Evolutionary conservation across 2,888 invertebrate species (phyloP).

Genomic region (Linyphia triangularis): DNA sequence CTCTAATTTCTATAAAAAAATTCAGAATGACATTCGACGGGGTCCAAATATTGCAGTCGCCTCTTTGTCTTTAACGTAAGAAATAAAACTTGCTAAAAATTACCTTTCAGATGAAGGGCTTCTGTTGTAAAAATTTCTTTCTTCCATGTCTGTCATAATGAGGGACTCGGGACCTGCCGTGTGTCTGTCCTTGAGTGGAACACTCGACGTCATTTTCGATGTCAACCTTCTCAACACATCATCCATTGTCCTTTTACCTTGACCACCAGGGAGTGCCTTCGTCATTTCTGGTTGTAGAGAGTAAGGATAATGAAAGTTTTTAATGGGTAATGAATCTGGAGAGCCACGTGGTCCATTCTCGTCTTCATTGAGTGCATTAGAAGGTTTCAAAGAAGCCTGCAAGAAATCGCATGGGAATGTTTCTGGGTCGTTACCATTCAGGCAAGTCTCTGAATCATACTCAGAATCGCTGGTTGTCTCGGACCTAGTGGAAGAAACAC

Average conservation of each 20-base stretch:
- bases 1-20: no score
- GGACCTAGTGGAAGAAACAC: conserved; percentile 77
- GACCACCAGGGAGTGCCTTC: conserved; percentile 34
- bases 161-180: conserved; percentile 35
- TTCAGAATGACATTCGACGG: no score
- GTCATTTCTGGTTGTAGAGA: conserved; percentile 32
- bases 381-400: conserved; percentile 56
- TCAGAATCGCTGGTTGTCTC: conserved; percentile 78
- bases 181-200: conserved; percentile 71
- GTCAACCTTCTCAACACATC: conserved; percentile 92
- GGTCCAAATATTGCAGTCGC: no score
- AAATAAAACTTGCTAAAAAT: no score
- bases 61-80: no score
- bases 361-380: conserved; percentile 27
- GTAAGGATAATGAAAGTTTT: conserved; percentile 48
- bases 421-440: conserved; percentile 51
- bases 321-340: conserved; percentile 37
- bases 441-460: conserved; percentile 75
- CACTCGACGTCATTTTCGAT: conserved; percentile 89
- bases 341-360: conserved; percentile 40
- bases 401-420: conserved; percentile 67
- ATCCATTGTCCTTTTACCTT: conserved; percentile 85
- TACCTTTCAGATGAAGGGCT: conserved; percentile 52
- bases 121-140: conserved; percentile 43
- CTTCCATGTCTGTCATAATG: conserved; percentile 41